phyloP scores from a whole-genome alignment of 1,140 invertebrate genomes.

The Drosophila sulfurigaster region DNA sequence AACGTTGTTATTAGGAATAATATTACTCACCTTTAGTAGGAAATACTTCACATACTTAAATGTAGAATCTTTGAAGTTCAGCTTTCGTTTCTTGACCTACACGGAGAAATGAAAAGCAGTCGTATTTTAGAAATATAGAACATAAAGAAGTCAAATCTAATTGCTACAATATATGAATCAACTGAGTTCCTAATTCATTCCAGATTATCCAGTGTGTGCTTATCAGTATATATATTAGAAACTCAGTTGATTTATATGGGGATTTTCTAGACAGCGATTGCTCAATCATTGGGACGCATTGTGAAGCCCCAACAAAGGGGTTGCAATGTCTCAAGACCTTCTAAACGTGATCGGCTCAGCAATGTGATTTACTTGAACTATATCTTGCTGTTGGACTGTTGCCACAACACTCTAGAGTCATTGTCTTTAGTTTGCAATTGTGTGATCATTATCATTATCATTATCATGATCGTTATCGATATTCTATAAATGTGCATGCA shows the following conservation, averaged over 20 bases:
- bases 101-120: too few relatives aligned
- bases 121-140: too few relatives aligned
- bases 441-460: not conserved
- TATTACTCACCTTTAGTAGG: not conserved
- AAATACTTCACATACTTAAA: not conserved
- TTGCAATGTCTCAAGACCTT: not conserved
- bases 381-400: not conserved
- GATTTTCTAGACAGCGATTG: not conserved
- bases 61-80: too few relatives aligned
- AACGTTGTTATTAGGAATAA: not conserved
- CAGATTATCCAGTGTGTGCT: too few relatives aligned
- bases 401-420: not conserved
- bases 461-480: constrained; percentile 7
- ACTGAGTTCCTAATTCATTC: too few relatives aligned
- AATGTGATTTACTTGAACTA: constrained; percentile 1
- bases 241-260: not conserved
- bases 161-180: too few relatives aligned
- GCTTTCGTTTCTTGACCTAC: too few relatives aligned
- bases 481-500: constrained; percentile 3
- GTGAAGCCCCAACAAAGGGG: constrained; percentile 11
- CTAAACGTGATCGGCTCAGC: not conserved
- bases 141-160: too few relatives aligned
- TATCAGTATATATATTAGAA: too few relatives aligned
- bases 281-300: constrained; percentile 2
- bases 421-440: constrained; percentile 13